Evolutionary conservation across 1,140 invertebrate genomes (phyloP).

Genomic region (Drosophila baimaii): DNA sequence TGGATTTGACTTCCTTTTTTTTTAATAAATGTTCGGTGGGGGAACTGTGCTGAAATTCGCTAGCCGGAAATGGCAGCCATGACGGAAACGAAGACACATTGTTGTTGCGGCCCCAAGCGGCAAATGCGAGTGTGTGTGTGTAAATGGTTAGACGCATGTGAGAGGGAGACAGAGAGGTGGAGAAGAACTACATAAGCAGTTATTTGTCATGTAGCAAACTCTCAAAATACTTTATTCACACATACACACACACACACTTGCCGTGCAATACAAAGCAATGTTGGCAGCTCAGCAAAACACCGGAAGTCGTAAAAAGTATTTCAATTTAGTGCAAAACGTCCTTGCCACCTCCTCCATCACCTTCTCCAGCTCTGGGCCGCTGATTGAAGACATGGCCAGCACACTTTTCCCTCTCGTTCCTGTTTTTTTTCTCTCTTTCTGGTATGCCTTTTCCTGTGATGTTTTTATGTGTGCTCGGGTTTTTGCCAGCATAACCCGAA

Average conservation of each 20-base stretch:
- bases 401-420: constrained; percentile 1
- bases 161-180: constrained; percentile 19
- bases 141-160: constrained; percentile 18
- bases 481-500: constrained; percentile 36
- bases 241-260: constrained; percentile 17
- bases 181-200: constrained; percentile 55
- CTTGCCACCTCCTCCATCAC: constrained; percentile 23
- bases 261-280: constrained; percentile 48
- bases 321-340: constrained; percentile 69
- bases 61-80: constrained; percentile 76
- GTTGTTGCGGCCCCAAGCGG: constrained; percentile 55
- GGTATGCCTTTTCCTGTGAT: constrained; percentile 16
- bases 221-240: constrained; percentile 48
- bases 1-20: constrained; percentile 37
- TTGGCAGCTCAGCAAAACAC: constrained; percentile 63
- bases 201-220: constrained; percentile 70
- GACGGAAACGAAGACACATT: constrained; percentile 78
- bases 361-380: neutral
- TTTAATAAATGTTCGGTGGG: constrained; percentile 58
- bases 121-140: constrained; percentile 23
- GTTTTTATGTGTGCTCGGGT: constrained; percentile 39
- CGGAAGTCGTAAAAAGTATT: constrained; percentile 73
- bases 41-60: constrained; percentile 63
- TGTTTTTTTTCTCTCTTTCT: neutral
- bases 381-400: constrained; percentile 49